phyloP scores from a whole-genome alignment of 2,113 vertebrate species.

The Spilogale gracilis region DNA sequence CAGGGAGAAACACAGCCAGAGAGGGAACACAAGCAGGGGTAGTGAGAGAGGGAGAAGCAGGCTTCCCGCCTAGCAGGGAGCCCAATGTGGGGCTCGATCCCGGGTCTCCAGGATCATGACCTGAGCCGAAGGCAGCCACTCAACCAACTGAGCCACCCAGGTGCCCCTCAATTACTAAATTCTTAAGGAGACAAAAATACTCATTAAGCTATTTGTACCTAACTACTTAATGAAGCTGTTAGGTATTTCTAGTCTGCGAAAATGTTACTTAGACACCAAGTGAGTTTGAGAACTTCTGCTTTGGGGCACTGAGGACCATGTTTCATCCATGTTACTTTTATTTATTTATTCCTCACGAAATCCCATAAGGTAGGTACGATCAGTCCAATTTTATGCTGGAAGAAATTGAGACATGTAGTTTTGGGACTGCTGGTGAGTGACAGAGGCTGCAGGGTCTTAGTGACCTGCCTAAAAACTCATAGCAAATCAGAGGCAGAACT shows the following conservation, averaged over 20 bases:
- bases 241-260: neutral
- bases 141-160: too few species aligned
- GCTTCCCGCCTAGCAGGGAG: too few species aligned
- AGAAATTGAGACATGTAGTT: neutral
- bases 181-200: neutral
- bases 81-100: too few species aligned
- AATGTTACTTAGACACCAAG: neutral
- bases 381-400: neutral
- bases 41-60: too few species aligned
- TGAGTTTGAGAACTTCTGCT: neutral
- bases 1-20: too few species aligned
- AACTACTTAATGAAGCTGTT: neutral
- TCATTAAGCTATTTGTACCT: neutral
- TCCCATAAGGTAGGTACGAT: neutral
- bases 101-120: too few species aligned
- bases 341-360: neutral
- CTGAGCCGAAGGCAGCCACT: too few species aligned
- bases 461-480: neutral
- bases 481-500: neutral
- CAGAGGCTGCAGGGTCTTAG: neutral
- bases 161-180: neutral
- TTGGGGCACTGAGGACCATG: neutral
- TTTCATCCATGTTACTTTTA: neutral
- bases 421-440: neutral
- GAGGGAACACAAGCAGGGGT: too few species aligned